Evolutionary conservation across 2,113 vertebrate species (phyloP), one percentile per base, ranked within the genome.

Genomic region (Beaufortia kweichowensis): DNA sequence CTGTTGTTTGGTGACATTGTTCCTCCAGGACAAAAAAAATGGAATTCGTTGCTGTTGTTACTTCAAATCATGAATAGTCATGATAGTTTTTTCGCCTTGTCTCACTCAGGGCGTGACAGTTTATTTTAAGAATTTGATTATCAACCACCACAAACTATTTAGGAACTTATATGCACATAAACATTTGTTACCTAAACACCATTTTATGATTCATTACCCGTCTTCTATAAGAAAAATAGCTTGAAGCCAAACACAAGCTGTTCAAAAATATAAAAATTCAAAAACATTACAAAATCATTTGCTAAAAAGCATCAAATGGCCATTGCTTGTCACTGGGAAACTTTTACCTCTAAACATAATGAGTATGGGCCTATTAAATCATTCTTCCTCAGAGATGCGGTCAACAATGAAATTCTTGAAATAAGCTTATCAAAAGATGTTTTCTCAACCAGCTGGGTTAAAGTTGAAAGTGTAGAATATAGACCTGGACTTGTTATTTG

Each of bases 1-100:
- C 46, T 83, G 21, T 74, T 82, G 61, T 83, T 80, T 74, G 71
- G 72, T n/a, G 66, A 72, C 23, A 66, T 79, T 66, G n/a, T 82
- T 68, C 55, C 21, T 57, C 21, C 55, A 23, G n/a, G 55, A 57
- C 6, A 57, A 19, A 57, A 57, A 57, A 7, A 57, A 2, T 24
- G 55, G 55, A 57, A 7, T 24, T 57, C 24, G 23, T 57, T 57
- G 14, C 17, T 76, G 46, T 50, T 61, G 39, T 81, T 69, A 55
- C 69, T 64, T 62, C 57, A 79, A 64, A 82, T 79, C 79, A 78
- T 82, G 31, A 78, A 69, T 63, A 46, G n/a, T n/a, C n/a, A n/a
- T n/a, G n/a, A n/a, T 75, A 63, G 65, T 79, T 46, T 79, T 76
- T 76, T 79, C 71, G 41, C 65, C 50, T 82, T 28, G 23, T 74